These are phyloP conservation scores for Dioctria rufipes DNA, from an alignment of 2,888 invertebrate genomes.

Conservation along the genomic window DNA sequence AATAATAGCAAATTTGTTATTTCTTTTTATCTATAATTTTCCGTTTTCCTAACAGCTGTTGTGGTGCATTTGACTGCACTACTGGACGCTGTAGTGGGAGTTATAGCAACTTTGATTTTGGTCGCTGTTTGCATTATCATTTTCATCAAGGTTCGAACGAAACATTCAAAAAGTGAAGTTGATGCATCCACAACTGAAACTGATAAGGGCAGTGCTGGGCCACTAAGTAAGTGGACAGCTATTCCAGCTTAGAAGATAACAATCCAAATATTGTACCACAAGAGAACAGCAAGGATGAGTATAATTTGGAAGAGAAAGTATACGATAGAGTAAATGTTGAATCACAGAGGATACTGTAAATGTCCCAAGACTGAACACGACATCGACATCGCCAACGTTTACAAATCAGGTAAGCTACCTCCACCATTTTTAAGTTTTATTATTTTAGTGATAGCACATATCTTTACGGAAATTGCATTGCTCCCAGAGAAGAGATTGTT, in stretches of 20 bases:
- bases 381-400: constrained; percentile 68
- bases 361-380: constrained; percentile 67
- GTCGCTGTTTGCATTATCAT: constrained; percentile 81
- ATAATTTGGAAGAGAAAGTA: constrained; percentile 70
- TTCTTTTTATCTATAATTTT: constrained; percentile 23
- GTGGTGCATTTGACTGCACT: constrained; percentile 88
- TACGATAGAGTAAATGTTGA: constrained; percentile 71
- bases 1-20: background rate
- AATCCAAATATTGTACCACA: constrained; percentile 71
- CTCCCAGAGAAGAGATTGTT: background rate
- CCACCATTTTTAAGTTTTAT: background rate
- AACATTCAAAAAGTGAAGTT: constrained; percentile 65
- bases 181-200: constrained; percentile 69
- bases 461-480: background rate
- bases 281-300: constrained; percentile 71
- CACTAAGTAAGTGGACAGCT: constrained; percentile 70
- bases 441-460: background rate
- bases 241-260: constrained; percentile 71
- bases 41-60: constrained; percentile 71
- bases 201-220: constrained; percentile 71
- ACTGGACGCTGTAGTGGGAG: constrained; percentile 84
- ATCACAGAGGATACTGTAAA: constrained; percentile 68
- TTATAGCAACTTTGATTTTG: constrained; percentile 82
- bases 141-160: constrained; percentile 78
- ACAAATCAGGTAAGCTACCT: constrained; percentile 68